phyloP scores from a whole-genome alignment of 2,113 vertebrate species.

The Trichechus manatus region DNA sequence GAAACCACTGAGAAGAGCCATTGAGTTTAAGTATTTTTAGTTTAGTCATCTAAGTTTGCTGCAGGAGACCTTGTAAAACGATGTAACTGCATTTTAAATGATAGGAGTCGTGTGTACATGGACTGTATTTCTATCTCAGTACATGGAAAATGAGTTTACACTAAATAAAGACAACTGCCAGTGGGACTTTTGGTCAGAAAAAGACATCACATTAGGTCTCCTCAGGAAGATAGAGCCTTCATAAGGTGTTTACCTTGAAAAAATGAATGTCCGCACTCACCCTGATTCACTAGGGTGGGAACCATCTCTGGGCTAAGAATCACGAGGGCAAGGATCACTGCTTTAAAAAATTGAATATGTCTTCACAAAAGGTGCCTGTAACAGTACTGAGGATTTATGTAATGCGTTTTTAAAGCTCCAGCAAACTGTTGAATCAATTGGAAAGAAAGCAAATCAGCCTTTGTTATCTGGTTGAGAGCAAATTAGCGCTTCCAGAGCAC shows the following conservation, averaged over 20 bases:
- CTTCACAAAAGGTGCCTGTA: slow-evolving; percentile 83
- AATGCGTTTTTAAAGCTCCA: slow-evolving; percentile 84
- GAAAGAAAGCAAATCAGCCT: slow-evolving; percentile 78
- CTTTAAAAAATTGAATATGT: slow-evolving; percentile 52
- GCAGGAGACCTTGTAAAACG: background rate
- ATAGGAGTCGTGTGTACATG: background rate
- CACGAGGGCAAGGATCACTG: slow-evolving; percentile 61
- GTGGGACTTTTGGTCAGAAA: slow-evolving; percentile 54
- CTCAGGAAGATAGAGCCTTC: background rate
- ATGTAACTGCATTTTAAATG: background rate
- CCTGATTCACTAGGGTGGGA: background rate
- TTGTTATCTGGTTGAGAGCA: slow-evolving; percentile 85
- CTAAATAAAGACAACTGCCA: background rate
- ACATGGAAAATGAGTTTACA: background rate
- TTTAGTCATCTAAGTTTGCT: background rate
- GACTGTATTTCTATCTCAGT: background rate
- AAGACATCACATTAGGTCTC: background rate
- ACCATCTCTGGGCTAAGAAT: background rate
- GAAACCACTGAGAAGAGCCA: background rate
- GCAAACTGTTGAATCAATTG: slow-evolving; percentile 82
- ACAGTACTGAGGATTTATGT: slow-evolving; percentile 81
- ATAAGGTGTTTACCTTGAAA: slow-evolving; percentile 32
- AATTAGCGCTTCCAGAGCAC: slow-evolving; percentile 80
- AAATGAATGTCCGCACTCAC: background rate
- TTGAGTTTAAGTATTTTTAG: background rate